Evolutionary conservation across 2,888 invertebrate species (phyloP).

Genomic region (Coleophora flavipennella): DNA sequence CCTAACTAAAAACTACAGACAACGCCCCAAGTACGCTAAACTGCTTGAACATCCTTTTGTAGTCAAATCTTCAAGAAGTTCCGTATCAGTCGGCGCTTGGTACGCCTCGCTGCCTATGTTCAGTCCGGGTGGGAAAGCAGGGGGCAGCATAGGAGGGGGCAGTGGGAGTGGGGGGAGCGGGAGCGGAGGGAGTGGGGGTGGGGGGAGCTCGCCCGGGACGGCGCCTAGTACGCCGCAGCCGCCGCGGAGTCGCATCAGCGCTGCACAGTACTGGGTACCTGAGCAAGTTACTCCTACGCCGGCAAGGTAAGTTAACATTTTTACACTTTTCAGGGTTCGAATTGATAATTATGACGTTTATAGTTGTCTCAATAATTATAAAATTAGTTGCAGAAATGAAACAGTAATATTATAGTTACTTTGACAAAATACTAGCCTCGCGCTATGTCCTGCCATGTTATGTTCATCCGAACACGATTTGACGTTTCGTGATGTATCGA

Average conservation of each 20-base stretch:
- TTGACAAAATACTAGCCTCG: too few relatives aligned
- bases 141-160: not conserved
- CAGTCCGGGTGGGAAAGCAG: constrained; percentile 30
- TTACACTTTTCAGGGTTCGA: too few relatives aligned
- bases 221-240: constrained; percentile 38
- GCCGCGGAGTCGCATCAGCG: constrained; percentile 55
- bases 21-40: constrained; percentile 94
- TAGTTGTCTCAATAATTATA: too few relatives aligned
- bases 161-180: constrained; percentile 24
- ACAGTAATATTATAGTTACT: too few relatives aligned
- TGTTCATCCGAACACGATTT: too few relatives aligned
- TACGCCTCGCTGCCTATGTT: constrained; percentile 74
- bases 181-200: constrained; percentile 29
- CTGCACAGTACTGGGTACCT: constrained; percentile 49
- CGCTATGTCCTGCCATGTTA: too few relatives aligned
- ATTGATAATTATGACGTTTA: too few relatives aligned
- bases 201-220: not conserved
- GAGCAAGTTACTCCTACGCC: constrained; percentile 60
- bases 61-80: constrained; percentile 79
- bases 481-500: too few relatives aligned
- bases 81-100: constrained; percentile 87
- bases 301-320: constrained; percentile 29
- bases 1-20: constrained; percentile 93
- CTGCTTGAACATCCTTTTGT: constrained; percentile 92
- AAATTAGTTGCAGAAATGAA: too few relatives aligned